Percentiles rank a stretch among this genome's conserved stretches.
Conservation (phyloP, 2,888 invertebrate species). For the Sinodicranocentrus sp. region DNA sequence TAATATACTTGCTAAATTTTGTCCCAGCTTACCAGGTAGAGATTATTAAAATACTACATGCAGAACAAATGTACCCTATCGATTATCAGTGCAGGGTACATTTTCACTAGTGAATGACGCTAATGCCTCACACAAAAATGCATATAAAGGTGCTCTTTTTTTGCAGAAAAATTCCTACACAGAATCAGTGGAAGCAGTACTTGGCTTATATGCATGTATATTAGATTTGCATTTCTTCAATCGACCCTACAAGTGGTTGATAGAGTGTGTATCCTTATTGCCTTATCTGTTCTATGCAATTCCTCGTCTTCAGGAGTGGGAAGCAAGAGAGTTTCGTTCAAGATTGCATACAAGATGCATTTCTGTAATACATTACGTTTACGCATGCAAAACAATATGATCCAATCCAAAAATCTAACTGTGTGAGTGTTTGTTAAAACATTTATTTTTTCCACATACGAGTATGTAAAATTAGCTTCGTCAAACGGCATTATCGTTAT, state of each 20-base stretch:
- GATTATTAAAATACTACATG: neutral
- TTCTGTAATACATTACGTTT: slow-evolving; percentile 3
- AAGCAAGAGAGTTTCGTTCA: neutral
- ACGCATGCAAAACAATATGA: neutral
- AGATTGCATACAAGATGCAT: slow-evolving; percentile 20
- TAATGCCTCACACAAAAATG: neutral
- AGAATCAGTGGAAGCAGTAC: too few relatives aligned
- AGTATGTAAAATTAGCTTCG: neutral
- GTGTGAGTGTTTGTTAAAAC: neutral
- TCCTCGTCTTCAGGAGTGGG: slow-evolving; percentile 9
- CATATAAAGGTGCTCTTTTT: neutral
- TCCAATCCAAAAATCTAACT: neutral
- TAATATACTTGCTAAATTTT: neutral
- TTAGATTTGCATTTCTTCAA: too few relatives aligned
- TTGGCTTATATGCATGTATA: too few relatives aligned
- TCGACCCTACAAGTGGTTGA: slow-evolving; percentile 10
- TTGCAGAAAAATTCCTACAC: neutral
- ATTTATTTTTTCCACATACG: neutral
- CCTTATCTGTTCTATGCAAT: slow-evolving; percentile 3
- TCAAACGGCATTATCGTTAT: slow-evolving; percentile 15
- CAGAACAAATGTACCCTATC: neutral
- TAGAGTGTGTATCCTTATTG: slow-evolving; percentile 6
- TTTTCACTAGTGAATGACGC: neutral
- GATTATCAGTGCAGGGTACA: neutral
- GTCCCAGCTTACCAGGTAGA: neutral